Evolutionary conservation across 2,113 vertebrate genomes (phyloP), one percentile per base, ranked within the genome.

Genomic region (Brachypteracias leptosomus): DNA sequence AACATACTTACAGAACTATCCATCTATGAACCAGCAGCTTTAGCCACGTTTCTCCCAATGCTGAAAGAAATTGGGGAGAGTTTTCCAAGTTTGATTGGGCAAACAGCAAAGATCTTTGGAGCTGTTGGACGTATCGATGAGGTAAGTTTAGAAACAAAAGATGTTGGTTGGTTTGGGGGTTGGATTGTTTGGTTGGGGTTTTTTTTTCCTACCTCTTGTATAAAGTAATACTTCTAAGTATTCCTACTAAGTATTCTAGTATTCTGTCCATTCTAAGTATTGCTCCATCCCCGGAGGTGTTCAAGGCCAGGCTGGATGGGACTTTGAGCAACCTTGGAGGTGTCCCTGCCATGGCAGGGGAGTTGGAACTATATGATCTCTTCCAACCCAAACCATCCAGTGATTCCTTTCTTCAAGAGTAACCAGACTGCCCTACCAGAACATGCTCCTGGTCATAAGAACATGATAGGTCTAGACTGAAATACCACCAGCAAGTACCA

Each of bases 21-120:
- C 47, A 95, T 97, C 96, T 98, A 98, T 6, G 98, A 98, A 54
- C 99, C 99, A 12, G 85, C 96, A 72, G 98, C 99, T 7, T 70
- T 99, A 91, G 93, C 95, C 47, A 49, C 96, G 75, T 99, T 98
- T 83, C 98, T 99, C 79, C 98, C 98, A 0, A 29, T 35, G 1
- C 97, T 99, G 77, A 98, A 98, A 65, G 98, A 97, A 71, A 89
- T 97, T 47, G 98, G 98, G 20, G 98, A 99, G 86, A 97, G 94
- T 78, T 98, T 92, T 40, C 98, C 99, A 49, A 94, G 88, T 85
- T 93, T 99, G 57, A 97, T 99, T 87, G 99, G 99, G 93, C 98
- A 99, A 76, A 97, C 98, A 29, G 98, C 98, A 13, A 99, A 98
- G 96, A 98, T 99, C 97, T 99, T 99, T 19, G 98, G 99, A 51